These are phyloP conservation scores for Lemur catta DNA, from an alignment of 2,797 vertebrate genomes.

Conservation along the genomic window DNA sequence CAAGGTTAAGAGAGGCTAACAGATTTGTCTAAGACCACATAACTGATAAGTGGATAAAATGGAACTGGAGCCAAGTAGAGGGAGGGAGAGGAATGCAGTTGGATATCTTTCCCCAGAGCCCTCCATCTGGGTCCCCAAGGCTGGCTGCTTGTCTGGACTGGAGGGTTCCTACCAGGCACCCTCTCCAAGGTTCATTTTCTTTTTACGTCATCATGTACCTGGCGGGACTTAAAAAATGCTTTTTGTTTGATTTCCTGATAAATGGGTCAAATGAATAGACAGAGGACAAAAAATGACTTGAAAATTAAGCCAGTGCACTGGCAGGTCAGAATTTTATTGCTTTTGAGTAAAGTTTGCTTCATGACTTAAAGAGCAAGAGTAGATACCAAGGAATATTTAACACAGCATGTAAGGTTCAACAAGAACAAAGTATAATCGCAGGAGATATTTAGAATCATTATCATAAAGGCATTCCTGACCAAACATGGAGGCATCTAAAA, in stretches of 20 bases:
- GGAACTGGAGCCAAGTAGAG: neutral
- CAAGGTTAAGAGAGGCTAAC: conserved; percentile 57
- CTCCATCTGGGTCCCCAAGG: neutral
- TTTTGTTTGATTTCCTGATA: neutral
- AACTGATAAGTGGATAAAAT: conserved; percentile 21
- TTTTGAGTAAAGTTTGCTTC: neutral
- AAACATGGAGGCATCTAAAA: neutral
- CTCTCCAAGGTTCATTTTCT: neutral
- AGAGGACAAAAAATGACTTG: neutral
- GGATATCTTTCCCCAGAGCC: neutral
- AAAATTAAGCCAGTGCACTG: neutral
- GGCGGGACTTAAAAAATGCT: neutral
- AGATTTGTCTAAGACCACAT: conserved; percentile 1
- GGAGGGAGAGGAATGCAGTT: neutral
- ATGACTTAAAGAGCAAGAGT: neutral
- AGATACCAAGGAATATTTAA: neutral
- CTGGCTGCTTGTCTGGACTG: neutral
- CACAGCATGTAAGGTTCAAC: neutral
- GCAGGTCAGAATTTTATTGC: neutral
- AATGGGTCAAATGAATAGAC: neutral
- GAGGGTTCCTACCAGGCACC: neutral
- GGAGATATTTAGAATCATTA: neutral
- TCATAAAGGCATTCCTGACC: neutral
- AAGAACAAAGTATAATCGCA: neutral
- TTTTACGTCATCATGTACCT: neutral